Conservation (phyloP, 2,797 vertebrate genomes). For the Cygnus olor region DNA sequence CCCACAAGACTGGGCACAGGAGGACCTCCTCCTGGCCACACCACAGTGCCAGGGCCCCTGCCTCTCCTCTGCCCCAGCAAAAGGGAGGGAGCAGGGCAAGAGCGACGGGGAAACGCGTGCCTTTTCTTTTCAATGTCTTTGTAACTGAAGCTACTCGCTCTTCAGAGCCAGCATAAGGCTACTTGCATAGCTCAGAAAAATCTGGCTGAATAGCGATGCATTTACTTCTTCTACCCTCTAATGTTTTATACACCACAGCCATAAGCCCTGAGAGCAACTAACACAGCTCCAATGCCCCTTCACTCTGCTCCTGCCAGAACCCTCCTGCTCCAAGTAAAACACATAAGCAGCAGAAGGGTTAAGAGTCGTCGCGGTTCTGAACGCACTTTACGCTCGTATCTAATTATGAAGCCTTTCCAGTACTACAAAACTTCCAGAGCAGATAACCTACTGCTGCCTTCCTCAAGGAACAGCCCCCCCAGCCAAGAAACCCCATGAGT, state of each 20-base stretch:
- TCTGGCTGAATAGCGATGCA: neutral
- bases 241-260: neutral
- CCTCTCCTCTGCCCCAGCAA: fast-evolving
- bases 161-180: neutral
- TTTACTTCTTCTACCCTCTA: neutral
- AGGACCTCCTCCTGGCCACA: neutral
- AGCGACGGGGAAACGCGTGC: no score
- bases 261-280: neutral
- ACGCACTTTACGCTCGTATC: neutral
- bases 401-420: neutral
- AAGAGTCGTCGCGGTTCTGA: neutral
- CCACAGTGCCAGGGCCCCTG: neutral
- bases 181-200: neutral
- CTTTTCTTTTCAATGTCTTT: no score
- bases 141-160: neutral
- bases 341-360: neutral
- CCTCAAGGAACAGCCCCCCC: neutral
- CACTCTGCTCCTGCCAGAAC: neutral
- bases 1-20: neutral
- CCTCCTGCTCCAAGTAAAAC: neutral
- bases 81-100: neutral
- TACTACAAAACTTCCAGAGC: neutral
- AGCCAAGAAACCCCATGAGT: neutral
- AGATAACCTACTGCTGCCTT: neutral
- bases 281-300: neutral